Conservation (phyloP, 2,113 vertebrate species). For the Catharus bicknelli region DNA sequence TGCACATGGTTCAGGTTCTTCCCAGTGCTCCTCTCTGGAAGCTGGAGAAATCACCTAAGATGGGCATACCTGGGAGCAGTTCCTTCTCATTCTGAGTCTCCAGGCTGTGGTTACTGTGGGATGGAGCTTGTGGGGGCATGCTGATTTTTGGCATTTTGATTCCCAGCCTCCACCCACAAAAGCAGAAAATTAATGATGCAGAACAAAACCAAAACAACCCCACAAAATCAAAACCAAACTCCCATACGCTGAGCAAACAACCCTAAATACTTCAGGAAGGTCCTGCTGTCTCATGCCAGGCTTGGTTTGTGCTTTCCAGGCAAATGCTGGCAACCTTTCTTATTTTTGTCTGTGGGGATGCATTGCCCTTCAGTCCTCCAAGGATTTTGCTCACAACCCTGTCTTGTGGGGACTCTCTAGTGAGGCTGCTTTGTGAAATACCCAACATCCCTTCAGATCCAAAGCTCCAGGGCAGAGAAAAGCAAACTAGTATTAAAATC, state of each 20-base stretch:
- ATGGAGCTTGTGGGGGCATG: background rate
- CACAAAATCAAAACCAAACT: background rate
- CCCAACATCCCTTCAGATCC: background rate
- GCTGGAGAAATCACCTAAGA: background rate
- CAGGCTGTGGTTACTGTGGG: background rate
- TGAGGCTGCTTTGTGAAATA: background rate
- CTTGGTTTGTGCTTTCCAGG: background rate
- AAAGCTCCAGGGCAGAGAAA: background rate
- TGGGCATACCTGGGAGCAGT: accelerated
- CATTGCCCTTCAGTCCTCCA: background rate
- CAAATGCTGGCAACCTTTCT: background rate
- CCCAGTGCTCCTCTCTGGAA: background rate
- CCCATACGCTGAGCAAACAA: background rate
- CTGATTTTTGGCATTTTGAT: background rate
- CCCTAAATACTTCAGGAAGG: background rate
- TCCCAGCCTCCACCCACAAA: background rate
- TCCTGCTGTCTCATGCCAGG: background rate
- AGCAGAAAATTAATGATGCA: accelerated
- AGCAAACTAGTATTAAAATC: background rate
- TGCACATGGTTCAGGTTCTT: accelerated
- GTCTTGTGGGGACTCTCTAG: background rate
- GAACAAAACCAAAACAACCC: background rate
- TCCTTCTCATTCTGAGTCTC: background rate
- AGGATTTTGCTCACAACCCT: background rate
- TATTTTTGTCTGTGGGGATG: accelerated